A percentile compares a stretch with the other conserved stretches of the same genome.
Conservation (phyloP, 2,888 invertebrate genomes). For the Gnatocerus cornutus region DNA sequence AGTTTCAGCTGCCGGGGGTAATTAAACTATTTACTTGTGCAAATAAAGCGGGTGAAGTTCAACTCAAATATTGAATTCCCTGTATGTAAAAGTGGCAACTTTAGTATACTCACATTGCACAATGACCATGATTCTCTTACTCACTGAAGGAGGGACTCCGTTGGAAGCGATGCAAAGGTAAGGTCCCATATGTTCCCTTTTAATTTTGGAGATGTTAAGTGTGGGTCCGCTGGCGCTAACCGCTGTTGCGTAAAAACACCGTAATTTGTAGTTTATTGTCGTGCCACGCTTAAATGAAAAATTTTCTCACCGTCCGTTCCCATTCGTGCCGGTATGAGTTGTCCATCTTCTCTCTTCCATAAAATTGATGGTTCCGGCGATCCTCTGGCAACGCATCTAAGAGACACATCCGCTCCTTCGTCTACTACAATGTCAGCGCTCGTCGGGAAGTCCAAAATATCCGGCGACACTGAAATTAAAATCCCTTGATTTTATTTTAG, state of each 20-base stretch:
- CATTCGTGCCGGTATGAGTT: constrained; percentile 80
- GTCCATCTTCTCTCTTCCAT: constrained; percentile 89
- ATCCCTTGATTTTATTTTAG: constrained; percentile 20
- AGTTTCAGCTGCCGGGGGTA: too few species aligned
- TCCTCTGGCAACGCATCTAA: constrained; percentile 90
- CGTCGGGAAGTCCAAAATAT: constrained; percentile 86
- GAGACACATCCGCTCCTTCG: constrained; percentile 89
- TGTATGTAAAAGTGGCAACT: too few species aligned
- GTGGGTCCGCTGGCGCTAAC: constrained; percentile 74
- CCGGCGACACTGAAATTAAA: constrained; percentile 80
- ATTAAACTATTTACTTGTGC: too few species aligned
- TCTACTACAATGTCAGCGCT: constrained; percentile 89
- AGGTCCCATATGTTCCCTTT: constrained; percentile 85
- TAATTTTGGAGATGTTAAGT: constrained; percentile 80
- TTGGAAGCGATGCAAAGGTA: constrained; percentile 89
- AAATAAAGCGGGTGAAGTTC: too few species aligned
- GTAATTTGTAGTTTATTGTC: constrained; percentile 19
- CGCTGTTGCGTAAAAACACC: constrained; percentile 11
- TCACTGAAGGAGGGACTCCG: constrained; percentile 90
- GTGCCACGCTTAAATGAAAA: constrained; percentile 1
- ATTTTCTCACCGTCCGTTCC: constrained; percentile 78
- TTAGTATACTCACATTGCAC: constrained; percentile 78
- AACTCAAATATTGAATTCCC: too few species aligned
- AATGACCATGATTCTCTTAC: constrained; percentile 89
- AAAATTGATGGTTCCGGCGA: constrained; percentile 91